Base-by-base conservation (phyloP, 2,113 vertebrate species). In the Dromiciops gliroides region DNA sequence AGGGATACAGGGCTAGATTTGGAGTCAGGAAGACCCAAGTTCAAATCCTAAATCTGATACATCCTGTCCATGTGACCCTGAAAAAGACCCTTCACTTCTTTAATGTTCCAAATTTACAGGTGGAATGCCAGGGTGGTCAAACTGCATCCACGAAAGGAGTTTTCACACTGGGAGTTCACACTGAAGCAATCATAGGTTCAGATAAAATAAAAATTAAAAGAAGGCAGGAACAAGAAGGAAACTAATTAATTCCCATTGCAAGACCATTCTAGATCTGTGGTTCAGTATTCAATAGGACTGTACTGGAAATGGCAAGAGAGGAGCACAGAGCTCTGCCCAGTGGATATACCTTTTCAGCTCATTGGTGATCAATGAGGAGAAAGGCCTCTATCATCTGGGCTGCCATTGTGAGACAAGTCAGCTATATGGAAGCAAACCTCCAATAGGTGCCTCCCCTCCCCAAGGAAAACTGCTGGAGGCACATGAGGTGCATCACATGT, bases 351-450 rank as follows among this genome's bases (percentile, higher is more conserved):
- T 14, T 11, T 37, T 56, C 28, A 67, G 56, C 56, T 67, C 56
- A 67, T 3, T 9, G 28, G 53, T 24, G 53, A 28, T 11, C 56
- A 56, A 52, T 52, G 51, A 52, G 23, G 24, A 56, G 24, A 56
- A 67, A 67, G 31, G 28, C 24, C 8, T 23, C 6, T 23, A 53
- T 53, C 23, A 53, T 67, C 56, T 37, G 56, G 56, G 28, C 19
- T 44, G 19, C 22, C 19, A 23, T 7, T 83, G 37, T 19, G 37
- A 44, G 37, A 22, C n/a, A 83, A 83, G 67, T 44, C 19, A 83
- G n/a, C 1, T 44, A 2, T 22, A 83, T 22, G 16, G 5, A 83
- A 83, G 5, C 2, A 0, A 0, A 16, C 26, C 12, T 88, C 51
- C 1, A 11, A 49, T 75, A 89, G 11, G 26, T 23, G 4, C 37